A percentile compares a stretch with the other conserved stretches of the same genome.
Evolutionary conservation across 2,113 vertebrate genomes (phyloP).

Genomic region (Dendropsophus ebraccatus): DNA sequence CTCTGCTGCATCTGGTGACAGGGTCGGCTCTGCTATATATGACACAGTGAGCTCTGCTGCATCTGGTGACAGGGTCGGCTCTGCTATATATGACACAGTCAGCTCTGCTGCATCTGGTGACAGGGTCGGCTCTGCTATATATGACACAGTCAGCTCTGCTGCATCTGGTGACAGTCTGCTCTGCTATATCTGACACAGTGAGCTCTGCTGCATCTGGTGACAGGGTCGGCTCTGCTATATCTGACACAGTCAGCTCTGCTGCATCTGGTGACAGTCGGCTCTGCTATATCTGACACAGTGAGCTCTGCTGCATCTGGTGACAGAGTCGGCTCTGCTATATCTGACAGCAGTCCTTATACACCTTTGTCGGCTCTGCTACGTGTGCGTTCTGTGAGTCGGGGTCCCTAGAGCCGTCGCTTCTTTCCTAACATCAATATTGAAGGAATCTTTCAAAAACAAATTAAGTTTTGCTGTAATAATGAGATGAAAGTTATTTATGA

Average conservation of each 20-base stretch:
- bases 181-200: neutral
- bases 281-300: neutral
- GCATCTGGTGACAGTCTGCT: neutral
- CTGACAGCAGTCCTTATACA: no score
- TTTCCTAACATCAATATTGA: neutral
- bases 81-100: neutral
- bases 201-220: neutral
- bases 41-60: neutral
- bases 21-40: neutral
- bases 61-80: neutral
- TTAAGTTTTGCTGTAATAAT: constrained; percentile 14
- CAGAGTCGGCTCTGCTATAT: neutral
- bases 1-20: neutral
- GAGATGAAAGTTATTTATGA: constrained; percentile 19
- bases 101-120: neutral
- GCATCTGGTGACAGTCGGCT: neutral
- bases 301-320: neutral
- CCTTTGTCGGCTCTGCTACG: neutral
- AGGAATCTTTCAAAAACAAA: constrained; percentile 11
- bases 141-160: neutral
- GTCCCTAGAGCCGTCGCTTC: neutral
- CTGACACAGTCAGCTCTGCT: neutral
- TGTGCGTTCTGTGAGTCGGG: no score
- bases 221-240: neutral
- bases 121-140: neutral